phyloP scores from a whole-genome alignment of 2,797 vertebrate species.

The Agapornis canus region DNA sequence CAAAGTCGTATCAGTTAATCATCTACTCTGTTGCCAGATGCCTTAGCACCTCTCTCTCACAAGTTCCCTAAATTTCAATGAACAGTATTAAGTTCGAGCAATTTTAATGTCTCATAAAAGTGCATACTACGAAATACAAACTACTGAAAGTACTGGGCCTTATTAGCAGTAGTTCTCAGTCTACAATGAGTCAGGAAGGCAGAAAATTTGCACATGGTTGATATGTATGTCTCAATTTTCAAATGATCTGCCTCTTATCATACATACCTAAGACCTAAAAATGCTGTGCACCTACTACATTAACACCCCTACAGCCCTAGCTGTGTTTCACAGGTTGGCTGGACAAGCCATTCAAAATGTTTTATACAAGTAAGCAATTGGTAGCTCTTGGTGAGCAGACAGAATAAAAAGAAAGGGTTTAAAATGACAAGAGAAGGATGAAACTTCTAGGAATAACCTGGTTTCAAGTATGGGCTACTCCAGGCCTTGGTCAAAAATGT shows the following conservation, averaged over 20 bases:
- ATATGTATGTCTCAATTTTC: neutral
- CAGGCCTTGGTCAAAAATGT: neutral
- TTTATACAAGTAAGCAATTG: neutral
- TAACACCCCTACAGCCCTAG: fast-evolving
- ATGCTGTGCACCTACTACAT: neutral
- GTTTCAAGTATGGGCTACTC: neutral
- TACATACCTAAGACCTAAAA: neutral
- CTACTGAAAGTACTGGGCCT: neutral
- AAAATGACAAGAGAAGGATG: neutral
- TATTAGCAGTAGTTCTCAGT: neutral
- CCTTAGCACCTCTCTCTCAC: neutral
- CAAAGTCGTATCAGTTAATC: neutral
- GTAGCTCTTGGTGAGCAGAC: neutral
- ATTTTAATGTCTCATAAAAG: neutral
- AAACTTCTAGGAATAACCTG: neutral
- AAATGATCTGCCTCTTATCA: neutral
- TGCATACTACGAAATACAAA: neutral
- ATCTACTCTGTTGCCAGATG: neutral
- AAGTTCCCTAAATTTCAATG: neutral
- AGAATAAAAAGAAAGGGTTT: neutral
- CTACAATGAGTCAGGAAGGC: neutral
- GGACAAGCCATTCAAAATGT: neutral
- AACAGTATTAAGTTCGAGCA: neutral
- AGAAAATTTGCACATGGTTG: neutral
- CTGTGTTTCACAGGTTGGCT: neutral